Evolutionary conservation across 2,888 invertebrate species (phyloP), one percentile per base, ranked within the genome.

Genomic region (Aradus depressus): DNA sequence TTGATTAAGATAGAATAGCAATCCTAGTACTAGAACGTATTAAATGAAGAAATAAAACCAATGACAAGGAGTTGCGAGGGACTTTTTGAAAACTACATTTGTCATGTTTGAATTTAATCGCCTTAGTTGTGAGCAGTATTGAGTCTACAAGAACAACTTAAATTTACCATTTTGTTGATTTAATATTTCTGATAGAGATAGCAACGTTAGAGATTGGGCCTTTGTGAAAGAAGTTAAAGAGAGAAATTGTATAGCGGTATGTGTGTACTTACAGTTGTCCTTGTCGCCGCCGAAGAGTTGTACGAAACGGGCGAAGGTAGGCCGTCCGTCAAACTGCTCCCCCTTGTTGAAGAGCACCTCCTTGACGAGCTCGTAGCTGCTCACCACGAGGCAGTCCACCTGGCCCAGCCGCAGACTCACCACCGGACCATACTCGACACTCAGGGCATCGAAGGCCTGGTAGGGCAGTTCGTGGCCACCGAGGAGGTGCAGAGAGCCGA

Each of bases 221-320:
- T n/a, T n/a, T n/a, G n/a, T n/a, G n/a, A n/a, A n/a, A n/a, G n/a
- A n/a, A n/a, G n/a, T n/a, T n/a, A n/a, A n/a, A n/a, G n/a, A n/a
- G n/a, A n/a, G n/a, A n/a, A n/a, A n/a, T 22, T 45, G 1, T 47
- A 28, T 48, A 25, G 16, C n/a, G 8, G 14, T 6, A 28, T 16
- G 43, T 5, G 10, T 12, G 39, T 58, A 73, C 80, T 79, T 70
- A 81, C 81, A 80, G 63, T 79, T 79, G 61, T 79, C 75, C 62
- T 77, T 77, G 64, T 79, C 72, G 34, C 79, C 79, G 50, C 73
- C 71, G 66, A 81, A 81, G 18, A 81, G 71, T 42, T 72, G 67
- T 55, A 75, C 71, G 65, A 78, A 80, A 56, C 81, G 68, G 48
- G 68, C 62, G 63, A 81, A 80, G 64, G 77, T 74, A 0, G 80